A percentile compares a stretch with the other conserved stretches of the same genome.
These are phyloP conservation scores for Chromobotia macracanthus DNA, from an alignment of 2,797 vertebrate genomes.

Conservation along the genomic window DNA sequence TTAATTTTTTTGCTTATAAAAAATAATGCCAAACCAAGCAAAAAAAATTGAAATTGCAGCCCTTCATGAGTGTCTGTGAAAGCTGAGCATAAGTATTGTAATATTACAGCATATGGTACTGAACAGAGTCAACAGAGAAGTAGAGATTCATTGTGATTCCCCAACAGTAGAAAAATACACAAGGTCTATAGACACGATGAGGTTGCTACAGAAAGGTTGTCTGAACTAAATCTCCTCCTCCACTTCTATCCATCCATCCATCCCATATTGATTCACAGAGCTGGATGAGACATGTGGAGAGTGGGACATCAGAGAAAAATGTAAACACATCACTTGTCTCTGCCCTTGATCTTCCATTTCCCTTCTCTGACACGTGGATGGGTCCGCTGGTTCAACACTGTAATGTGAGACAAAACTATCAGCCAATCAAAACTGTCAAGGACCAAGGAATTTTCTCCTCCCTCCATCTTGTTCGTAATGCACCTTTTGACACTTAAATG, in stretches of 20 bases:
- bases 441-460: background rate
- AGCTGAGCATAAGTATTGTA: background rate
- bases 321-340: slow-evolving; percentile 71
- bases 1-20: no score
- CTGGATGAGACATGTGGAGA: slow-evolving; percentile 73
- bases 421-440: slow-evolving; percentile 42
- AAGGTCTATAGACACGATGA: slow-evolving; percentile 48
- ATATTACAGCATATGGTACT: background rate
- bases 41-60: no score
- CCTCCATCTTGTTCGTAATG: slow-evolving; percentile 2
- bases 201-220: slow-evolving; percentile 63
- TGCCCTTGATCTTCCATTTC: slow-evolving; percentile 71
- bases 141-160: slow-evolving; percentile 16
- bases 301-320: slow-evolving; percentile 76
- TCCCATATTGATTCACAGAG: slow-evolving; percentile 71
- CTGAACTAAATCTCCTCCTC: slow-evolving; percentile 70
- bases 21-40: no score
- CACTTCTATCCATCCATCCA: slow-evolving; percentile 47
- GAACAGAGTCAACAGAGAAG: background rate
- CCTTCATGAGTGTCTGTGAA: no score
- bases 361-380: slow-evolving; percentile 56
- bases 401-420: slow-evolving; percentile 51
- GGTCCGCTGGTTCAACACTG: slow-evolving; percentile 49
- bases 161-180: slow-evolving; percentile 55
- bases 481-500: slow-evolving; percentile 19